Base-by-base conservation (phyloP, 2,797 vertebrate genomes). In the Cuniculus paca region DNA sequence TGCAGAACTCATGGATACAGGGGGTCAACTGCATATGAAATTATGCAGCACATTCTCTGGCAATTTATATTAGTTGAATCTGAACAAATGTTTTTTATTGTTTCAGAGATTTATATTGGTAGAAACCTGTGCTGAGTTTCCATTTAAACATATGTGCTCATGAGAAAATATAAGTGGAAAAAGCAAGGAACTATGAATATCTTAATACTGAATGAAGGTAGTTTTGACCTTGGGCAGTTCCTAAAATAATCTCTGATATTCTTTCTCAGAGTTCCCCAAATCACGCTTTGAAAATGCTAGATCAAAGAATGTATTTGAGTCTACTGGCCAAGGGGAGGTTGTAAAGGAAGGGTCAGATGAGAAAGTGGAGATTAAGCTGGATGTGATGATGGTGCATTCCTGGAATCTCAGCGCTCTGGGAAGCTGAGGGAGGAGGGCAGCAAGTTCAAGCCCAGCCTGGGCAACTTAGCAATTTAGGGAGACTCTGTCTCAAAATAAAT, bases 51-150 rank as follows among this genome's bases (percentile, higher is more conserved):
- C 12, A 24, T 84, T 52, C 58, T 81, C 60, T 81, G 48, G 48
- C 14, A 80, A 77, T 28, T 86, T 91, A 42, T 26, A 91, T 85
- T 91, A 87, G 91, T 8, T 80, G 28, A 54, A 58, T n/a, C 26
- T 42, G n/a, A n/a, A 90, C 17, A 65, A 87, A 31, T 50, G 19
- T 39, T 84, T 83, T 56, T 75, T 52, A 56, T 3, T 42, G 36
- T 48, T n/a, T 61, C 34, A 36, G 80, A 91, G 74, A 88, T 95
- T 93, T 84, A 22, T 78, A 52, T 14, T 11, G 16, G 68, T 60
- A 83, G 39, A 90, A 93, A 65, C 17, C 20, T 70, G 24, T 56
- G 39, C 10, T 74, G 20, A 28, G 12, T 84, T 92, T 94, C 56
- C 24, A 24, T 42, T 72, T 42, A 92, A 78, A 82, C 16, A 22